phyloP scores from a whole-genome alignment of 2,888 invertebrate species.

The Hypercompe scribonia region DNA sequence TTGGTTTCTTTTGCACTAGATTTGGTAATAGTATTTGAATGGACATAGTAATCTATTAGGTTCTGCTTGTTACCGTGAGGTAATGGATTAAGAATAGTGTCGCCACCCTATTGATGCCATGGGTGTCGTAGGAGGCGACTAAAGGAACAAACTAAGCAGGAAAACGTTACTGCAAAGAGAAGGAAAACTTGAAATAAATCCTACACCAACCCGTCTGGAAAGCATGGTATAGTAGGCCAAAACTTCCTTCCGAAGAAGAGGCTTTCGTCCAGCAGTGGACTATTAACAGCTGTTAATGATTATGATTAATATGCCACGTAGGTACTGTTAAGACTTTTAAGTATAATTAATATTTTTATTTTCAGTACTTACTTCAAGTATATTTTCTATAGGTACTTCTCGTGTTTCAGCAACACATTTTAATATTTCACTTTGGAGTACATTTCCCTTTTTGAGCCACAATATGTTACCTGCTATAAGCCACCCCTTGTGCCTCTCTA shows the following conservation, averaged over 20 bases:
- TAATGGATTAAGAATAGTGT: background rate
- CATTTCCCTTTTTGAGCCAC: constrained; percentile 70
- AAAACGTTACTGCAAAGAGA: no score
- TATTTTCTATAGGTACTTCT: constrained; percentile 25
- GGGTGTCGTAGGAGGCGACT: no score
- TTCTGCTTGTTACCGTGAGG: background rate
- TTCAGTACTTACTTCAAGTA: constrained; percentile 62
- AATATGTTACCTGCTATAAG: constrained; percentile 77
- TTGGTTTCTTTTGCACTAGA: no score
- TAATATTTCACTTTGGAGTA: constrained; percentile 63
- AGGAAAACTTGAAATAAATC: no score
- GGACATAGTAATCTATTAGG: background rate
- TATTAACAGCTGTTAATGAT: no score
- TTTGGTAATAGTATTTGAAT: background rate
- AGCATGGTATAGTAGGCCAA: no score
- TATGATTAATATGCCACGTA: no score
- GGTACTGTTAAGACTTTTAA: background rate
- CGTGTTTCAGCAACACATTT: constrained; percentile 52
- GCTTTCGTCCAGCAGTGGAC: no score
- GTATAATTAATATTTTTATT: background rate
- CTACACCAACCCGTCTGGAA: no score
- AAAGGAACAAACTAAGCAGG: no score
- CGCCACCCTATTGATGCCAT: no score
- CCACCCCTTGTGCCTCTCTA: constrained; percentile 79
- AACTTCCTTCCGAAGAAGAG: no score